Evolutionary conservation across 2,113 vertebrate species (phyloP), one percentile per base, ranked within the genome.

Genomic region (Atrichornis clamosus): DNA sequence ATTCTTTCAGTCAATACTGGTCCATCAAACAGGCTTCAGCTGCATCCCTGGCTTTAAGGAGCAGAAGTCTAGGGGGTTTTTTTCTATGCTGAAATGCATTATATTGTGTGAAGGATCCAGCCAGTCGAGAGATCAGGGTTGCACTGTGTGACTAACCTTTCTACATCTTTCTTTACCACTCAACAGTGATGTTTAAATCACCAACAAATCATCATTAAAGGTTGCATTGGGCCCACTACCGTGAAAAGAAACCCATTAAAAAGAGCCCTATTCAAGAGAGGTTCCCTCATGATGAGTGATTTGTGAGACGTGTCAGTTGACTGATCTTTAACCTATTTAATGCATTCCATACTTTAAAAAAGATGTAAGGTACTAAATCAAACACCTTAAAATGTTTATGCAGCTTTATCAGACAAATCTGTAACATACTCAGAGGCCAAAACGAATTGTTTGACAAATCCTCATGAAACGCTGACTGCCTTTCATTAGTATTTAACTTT

Each of bases 111-210:
- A 77, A 53, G 47, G 86, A 89, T 89, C 28, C 63, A 50, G 63
- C 49, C 59, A 55, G 21, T 65, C 68, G 59, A 60, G 79, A 90
- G 72, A 86, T 70, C 76, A 81, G 55, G 68, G 76, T 24, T 90
- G 83, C 33, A 58, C 12, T 46, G 30, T 62, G 59, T 55, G 50
- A 63, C 68, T 88, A 88, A 63, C 55, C 19, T 47, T 78, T 70
- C 55, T 59, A 41, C 39, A 47, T 81, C 83, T 80, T 79, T 68
- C 85, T 88, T 83, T 74, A 28, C 68, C 44, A 64, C 44, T 94
- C 84, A 91, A 26, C 60, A 87, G 32, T 41, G 76, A 92, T 79
- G 64, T 68, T 92, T 95, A 84, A 89, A 95, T 91, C 77, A 89
- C 73, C 1, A 0, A 89, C 56, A 95, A 89, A 96, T 90, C 84